Evolutionary conservation across 1,140 invertebrate genomes (phyloP).

Genomic region (Tetraneura akinire): DNA sequence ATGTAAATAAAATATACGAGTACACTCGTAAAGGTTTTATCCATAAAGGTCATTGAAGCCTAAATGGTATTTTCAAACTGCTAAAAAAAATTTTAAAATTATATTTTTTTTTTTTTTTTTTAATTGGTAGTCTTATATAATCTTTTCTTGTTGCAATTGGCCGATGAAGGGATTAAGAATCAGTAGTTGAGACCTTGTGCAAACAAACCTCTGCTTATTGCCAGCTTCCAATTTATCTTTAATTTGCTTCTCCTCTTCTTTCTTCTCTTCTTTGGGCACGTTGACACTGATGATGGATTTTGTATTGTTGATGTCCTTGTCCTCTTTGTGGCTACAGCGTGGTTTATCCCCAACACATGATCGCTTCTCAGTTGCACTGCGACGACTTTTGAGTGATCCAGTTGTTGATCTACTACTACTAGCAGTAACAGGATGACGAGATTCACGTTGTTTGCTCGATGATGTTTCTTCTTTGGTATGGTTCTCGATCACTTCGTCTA

Average conservation of each 20-base stretch:
- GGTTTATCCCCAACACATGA: conserved; percentile 31
- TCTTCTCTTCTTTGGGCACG: conserved; percentile 30
- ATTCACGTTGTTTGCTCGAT: conserved; percentile 11
- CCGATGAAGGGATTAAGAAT: conserved; percentile 26
- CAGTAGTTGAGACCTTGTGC: conserved; percentile 40
- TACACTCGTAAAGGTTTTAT: not conserved
- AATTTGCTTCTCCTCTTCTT: conserved; percentile 36
- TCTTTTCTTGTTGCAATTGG: conserved; percentile 26
- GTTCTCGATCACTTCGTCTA: conserved; percentile 47
- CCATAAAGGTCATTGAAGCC: not conserved
- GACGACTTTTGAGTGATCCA: conserved; percentile 17
- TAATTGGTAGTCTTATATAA: conserved; percentile 11
- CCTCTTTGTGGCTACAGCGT: conserved; percentile 31
- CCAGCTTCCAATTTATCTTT: conserved; percentile 42
- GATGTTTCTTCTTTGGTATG: conserved; percentile 20
- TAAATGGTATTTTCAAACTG: conserved; percentile 28
- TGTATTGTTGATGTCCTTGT: conserved; percentile 35
- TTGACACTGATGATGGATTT: conserved; percentile 27
- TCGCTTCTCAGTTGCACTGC: conserved; percentile 33
- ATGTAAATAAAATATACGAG: not conserved
- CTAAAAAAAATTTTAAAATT: conserved; percentile 14
- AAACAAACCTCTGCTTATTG: conserved; percentile 49
- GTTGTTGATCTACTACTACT: conserved; percentile 13
- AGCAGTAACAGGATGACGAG: conserved; percentile 29
- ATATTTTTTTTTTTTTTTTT: conserved; percentile 5